phyloP scores from a whole-genome alignment of 2,888 invertebrate genomes.

The Brachypterus glaber region DNA sequence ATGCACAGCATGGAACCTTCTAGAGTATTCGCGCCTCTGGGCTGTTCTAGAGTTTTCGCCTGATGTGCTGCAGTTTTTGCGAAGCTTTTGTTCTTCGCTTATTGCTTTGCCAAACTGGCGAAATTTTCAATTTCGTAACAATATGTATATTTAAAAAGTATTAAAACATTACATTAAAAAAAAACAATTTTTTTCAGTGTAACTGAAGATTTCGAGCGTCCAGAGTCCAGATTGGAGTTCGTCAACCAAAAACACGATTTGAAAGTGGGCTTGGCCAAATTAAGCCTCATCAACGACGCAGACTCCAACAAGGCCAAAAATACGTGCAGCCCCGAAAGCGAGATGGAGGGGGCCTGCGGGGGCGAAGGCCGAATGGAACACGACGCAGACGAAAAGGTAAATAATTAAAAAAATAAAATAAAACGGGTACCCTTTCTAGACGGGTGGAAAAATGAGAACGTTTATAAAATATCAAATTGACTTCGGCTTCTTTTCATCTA shows the following conservation, averaged over 20 bases:
- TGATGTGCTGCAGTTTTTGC: not conserved
- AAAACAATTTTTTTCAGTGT: slow-evolving; percentile 18
- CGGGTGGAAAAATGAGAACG: too few species aligned
- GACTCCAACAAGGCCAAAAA: slow-evolving; percentile 29
- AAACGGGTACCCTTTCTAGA: too few species aligned
- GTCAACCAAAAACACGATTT: slow-evolving; percentile 33
- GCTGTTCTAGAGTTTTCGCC: too few species aligned
- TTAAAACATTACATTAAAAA: not conserved
- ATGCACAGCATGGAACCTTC: too few species aligned
- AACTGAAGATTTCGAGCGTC: slow-evolving; percentile 31
- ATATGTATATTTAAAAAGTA: not conserved
- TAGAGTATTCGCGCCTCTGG: too few species aligned
- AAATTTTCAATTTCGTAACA: too few species aligned
- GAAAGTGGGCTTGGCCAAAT: slow-evolving; percentile 36
- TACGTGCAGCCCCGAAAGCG: slow-evolving; percentile 21
- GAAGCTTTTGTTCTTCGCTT: too few species aligned
- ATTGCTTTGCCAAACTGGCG: too few species aligned
- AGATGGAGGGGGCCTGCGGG: slow-evolving; percentile 30
- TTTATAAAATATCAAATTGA: too few species aligned
- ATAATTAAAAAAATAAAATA: too few species aligned
- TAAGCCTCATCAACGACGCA: slow-evolving; percentile 34
- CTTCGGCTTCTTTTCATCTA: too few species aligned
- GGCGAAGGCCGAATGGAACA: slow-evolving; percentile 26
- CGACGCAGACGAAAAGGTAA: slow-evolving; percentile 33
- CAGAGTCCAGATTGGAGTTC: slow-evolving; percentile 36